Evolutionary conservation across 2,888 invertebrate species (phyloP).

Genomic region (Phoenoteleia sp.): DNA sequence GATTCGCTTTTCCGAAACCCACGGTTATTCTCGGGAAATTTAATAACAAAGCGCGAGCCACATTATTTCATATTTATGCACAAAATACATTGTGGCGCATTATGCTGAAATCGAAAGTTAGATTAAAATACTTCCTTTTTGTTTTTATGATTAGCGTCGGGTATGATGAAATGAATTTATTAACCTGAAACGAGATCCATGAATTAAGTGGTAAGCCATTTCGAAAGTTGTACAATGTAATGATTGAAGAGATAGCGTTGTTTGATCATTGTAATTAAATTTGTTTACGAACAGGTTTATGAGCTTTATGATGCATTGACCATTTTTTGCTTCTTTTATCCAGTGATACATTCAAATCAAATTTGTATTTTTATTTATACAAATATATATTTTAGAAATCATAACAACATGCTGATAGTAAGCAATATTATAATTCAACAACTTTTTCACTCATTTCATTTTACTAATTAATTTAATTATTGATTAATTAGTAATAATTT

Average conservation of each 20-base stretch:
- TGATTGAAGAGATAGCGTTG: slow-evolving; percentile 31
- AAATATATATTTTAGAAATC: too few species aligned
- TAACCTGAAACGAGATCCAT: slow-evolving; percentile 19
- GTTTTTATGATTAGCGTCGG: slow-evolving; percentile 48
- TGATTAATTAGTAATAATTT: too few species aligned
- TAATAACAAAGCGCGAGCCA: slow-evolving; percentile 8
- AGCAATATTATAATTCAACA: too few species aligned
- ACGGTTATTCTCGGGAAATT: not conserved
- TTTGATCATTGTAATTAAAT: too few species aligned
- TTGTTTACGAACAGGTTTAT: too few species aligned
- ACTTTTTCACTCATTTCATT: too few species aligned
- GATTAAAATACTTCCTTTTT: slow-evolving; percentile 59
- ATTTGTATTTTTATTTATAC: too few species aligned
- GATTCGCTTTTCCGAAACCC: not conserved
- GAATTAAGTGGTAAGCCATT: slow-evolving; percentile 41
- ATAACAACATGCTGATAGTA: too few species aligned
- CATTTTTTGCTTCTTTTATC: too few species aligned
- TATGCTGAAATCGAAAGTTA: slow-evolving; percentile 61
- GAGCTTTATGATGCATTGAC: too few species aligned
- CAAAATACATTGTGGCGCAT: slow-evolving; percentile 29
- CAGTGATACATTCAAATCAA: too few species aligned
- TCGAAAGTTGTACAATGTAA: slow-evolving; percentile 24
- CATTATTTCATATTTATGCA: slow-evolving; percentile 24
- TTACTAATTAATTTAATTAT: too few species aligned
- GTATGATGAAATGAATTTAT: slow-evolving; percentile 53